phyloP scores from a whole-genome alignment of 1,140 invertebrate species.

The Delia radicum region DNA sequence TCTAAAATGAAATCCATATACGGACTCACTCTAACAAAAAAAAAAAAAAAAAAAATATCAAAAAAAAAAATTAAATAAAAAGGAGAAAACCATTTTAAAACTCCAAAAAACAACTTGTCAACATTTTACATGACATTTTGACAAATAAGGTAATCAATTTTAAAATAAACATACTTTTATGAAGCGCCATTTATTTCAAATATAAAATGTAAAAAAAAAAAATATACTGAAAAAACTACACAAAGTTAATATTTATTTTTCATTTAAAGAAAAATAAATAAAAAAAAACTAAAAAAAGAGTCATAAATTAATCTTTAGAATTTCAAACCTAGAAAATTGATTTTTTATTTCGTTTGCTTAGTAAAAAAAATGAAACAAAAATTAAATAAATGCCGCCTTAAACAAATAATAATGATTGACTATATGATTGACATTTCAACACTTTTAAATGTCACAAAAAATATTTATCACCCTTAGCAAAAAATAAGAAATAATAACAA shows the following conservation, averaged over 20 bases:
- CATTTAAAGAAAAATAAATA: neutral
- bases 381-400: neutral
- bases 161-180: slow-evolving; percentile 16
- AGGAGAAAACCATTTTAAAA: neutral
- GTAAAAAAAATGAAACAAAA: neutral
- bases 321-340: too few species aligned
- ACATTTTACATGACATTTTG: slow-evolving; percentile 24
- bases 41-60: neutral
- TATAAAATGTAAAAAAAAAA: too few species aligned
- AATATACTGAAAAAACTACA: neutral
- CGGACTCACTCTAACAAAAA: too few species aligned
- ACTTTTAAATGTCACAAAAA: slow-evolving; percentile 45
- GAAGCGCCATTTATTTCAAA: slow-evolving; percentile 17
- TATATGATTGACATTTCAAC: slow-evolving; percentile 50
- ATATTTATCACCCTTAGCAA: neutral
- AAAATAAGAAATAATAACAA: too few species aligned
- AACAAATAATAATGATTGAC: neutral
- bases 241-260: neutral
- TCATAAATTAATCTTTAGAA: slow-evolving; percentile 4
- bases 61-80: neutral
- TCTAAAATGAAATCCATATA: too few species aligned
- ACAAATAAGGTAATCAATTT: slow-evolving; percentile 23
- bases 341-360: neutral
- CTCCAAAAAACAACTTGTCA: slow-evolving; percentile 11
- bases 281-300: neutral